phyloP scores from a whole-genome alignment of 2,797 vertebrate genomes.

The Pachyuromys duprasi region DNA sequence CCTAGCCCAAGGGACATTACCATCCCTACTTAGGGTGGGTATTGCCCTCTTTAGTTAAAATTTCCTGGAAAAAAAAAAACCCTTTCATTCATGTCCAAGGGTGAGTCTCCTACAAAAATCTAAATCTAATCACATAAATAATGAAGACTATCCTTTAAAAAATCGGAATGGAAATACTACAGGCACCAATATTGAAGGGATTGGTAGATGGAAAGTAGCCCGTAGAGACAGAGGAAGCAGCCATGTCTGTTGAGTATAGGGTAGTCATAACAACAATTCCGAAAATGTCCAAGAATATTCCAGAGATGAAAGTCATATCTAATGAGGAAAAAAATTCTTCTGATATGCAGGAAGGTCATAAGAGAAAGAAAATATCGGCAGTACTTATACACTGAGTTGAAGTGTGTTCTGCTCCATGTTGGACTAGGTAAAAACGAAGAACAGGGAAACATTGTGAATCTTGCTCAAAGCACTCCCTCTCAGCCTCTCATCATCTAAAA shows the following conservation, averaged over 20 bases:
- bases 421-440: neutral
- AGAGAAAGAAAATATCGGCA: neutral
- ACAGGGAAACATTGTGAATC: neutral
- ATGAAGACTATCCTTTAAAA: neutral
- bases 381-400: neutral
- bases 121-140: neutral
- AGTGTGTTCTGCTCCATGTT: neutral
- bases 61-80: neutral
- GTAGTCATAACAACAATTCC: neutral
- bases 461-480: neutral
- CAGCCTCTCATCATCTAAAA: slow-evolving; percentile 45
- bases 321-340: slow-evolving; percentile 6
- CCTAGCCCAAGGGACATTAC: neutral
- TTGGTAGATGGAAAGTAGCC: neutral
- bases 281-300: neutral
- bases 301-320: neutral
- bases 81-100: neutral
- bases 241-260: neutral
- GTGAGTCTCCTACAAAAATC: neutral
- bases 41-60: neutral
- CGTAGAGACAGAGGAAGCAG: neutral
- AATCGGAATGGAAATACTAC: neutral
- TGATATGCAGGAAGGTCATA: neutral
- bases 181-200: neutral
- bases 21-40: neutral